Evolutionary conservation across 2,113 vertebrate genomes (phyloP).

Genomic region (Mohoua ochrocephala): DNA sequence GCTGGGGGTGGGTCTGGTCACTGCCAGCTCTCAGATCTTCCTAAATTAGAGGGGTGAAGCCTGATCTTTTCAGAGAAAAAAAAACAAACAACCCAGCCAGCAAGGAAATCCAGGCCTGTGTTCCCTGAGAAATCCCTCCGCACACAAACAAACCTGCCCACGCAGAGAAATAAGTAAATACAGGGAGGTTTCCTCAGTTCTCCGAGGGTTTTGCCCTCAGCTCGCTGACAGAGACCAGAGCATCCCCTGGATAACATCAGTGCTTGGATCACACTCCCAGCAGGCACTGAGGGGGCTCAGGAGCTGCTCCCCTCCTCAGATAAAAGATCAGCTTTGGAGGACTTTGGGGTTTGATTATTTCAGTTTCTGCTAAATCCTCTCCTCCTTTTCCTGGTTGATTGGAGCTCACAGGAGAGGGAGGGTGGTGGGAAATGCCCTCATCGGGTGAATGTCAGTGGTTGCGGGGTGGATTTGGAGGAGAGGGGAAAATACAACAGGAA

Average conservation of each 20-base stretch:
- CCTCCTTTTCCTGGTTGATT: neutral
- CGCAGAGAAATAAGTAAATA: neutral
- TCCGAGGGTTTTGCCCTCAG: neutral
- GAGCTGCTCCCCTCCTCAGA: neutral
- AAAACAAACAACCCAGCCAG: neutral
- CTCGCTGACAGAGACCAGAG: neutral
- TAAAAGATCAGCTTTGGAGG: neutral
- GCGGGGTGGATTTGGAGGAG: neutral
- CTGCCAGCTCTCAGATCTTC: neutral
- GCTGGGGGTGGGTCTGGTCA: neutral
- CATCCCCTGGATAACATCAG: neutral
- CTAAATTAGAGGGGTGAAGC: neutral
- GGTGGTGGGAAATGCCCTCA: neutral
- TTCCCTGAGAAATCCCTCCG: neutral
- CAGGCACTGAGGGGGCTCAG: accelerated
- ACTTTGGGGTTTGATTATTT: neutral
- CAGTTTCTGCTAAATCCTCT: neutral
- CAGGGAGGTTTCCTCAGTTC: neutral
- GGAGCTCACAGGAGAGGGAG: neutral
- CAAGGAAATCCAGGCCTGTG: neutral
- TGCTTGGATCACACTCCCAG: neutral
- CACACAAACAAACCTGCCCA: neutral
- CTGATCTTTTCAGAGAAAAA: neutral
- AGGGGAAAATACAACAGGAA: neutral
- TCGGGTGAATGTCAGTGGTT: neutral